Percentiles rank a stretch among this genome's conserved stretches.
phyloP scores from a whole-genome alignment of 2,888 invertebrate genomes.

The Melanostoma mellinum region DNA sequence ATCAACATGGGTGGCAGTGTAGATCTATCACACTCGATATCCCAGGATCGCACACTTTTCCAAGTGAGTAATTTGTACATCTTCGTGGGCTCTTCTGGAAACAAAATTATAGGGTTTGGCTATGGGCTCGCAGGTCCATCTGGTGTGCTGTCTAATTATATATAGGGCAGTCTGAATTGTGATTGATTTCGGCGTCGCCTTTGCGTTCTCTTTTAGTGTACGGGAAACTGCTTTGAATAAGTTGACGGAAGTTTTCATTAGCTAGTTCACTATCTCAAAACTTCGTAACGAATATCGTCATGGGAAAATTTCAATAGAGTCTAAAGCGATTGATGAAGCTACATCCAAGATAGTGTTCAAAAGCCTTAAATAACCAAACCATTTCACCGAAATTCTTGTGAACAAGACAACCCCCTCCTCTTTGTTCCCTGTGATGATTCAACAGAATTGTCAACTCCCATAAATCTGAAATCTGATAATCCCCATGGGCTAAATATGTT shows the following conservation, averaged over 20 bases:
- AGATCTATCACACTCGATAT: background rate
- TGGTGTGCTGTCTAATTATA: slow-evolving; percentile 53
- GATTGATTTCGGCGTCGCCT: slow-evolving; percentile 35
- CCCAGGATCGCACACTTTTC: slow-evolving; percentile 26
- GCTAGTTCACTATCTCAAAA: no score
- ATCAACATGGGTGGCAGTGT: slow-evolving; percentile 55
- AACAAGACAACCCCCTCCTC: background rate
- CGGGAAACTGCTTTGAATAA: no score
- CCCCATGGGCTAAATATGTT: slow-evolving; percentile 15
- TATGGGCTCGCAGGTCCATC: slow-evolving; percentile 36
- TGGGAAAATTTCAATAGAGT: no score
- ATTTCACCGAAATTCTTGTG: background rate
- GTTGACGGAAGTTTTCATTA: no score
- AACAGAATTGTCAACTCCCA: slow-evolving; percentile 65
- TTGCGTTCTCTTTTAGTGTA: no score
- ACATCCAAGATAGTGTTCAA: background rate
- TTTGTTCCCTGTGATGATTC: slow-evolving; percentile 20
- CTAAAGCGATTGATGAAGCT: no score
- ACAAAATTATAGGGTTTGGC: slow-evolving; percentile 46
- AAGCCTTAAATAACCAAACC: background rate
- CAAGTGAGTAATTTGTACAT: slow-evolving; percentile 29
- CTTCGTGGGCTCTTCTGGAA: slow-evolving; percentile 26
- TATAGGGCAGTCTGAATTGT: slow-evolving; percentile 49
- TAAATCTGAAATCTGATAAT: slow-evolving; percentile 71
- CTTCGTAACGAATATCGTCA: no score